Base-by-base conservation (phyloP, 2,113 vertebrate species). In the Scomber scombrus region DNA sequence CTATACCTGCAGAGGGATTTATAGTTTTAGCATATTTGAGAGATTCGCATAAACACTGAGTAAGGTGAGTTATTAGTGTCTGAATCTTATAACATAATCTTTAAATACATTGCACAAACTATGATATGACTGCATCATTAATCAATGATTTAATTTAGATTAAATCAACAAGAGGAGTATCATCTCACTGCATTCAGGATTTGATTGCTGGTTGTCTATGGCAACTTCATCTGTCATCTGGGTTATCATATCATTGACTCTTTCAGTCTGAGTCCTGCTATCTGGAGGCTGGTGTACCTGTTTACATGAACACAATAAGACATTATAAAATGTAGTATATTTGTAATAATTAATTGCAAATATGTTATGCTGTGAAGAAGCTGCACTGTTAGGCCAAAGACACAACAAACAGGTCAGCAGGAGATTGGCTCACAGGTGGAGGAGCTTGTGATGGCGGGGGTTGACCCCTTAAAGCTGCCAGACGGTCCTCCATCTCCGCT, bases 221-320 rank as follows among this genome's bases (percentile, higher is more conserved):
- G 93, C 91, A 88, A 95, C 93, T 86, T 99, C 97, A 29, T 97
- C 97, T 21, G 96, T 86, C 91, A 99, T 93, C 10, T 96, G 96
- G 72, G 89, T 95, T 72, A 99, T 91, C 52, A 99, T 90, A 86
- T 97, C 96, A 89, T 96, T 96, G 5, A 94, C 89, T 90, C 96
- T 95, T 90, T 99, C 96, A 10, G 92, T 93, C 71, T 96, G 95
- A 58, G 95, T 97, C 88, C 96, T 96, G 60, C 75, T 90, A 71
- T 97, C 95, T 26, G 96, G 95, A 80, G 95, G 92, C 11, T 93
- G 95, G 75, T 96, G 91, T 50, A 93, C 90, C 97, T 99, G 85
- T 23, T 70, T 67, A 90, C 69, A 82, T 63, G 19, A 82, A 3
- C 26, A 80, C 51, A 85, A 81, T 45, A 71, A 68, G 16, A 3